Evolutionary conservation across 2,797 vertebrate genomes (phyloP).

Genomic region (Scyliorhinus canicula): DNA sequence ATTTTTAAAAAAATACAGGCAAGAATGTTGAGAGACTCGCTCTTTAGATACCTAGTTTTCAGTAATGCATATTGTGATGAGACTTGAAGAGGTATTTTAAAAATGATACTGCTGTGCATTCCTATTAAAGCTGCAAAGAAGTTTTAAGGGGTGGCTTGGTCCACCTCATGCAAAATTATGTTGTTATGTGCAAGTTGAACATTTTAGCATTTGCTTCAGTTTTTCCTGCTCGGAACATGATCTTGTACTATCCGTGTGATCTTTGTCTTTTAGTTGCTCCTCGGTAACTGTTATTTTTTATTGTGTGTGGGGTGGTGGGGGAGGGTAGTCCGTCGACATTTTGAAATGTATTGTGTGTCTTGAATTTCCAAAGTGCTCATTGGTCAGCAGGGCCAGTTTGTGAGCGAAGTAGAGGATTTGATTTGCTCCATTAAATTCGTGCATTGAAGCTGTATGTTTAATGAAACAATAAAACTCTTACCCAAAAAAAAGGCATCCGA

Average conservation of each 20-base stretch:
- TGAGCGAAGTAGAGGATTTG: slow-evolving; percentile 49
- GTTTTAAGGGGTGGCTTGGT: background rate
- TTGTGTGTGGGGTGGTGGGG: background rate
- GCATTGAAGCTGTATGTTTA: slow-evolving; percentile 62
- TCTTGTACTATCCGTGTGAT: slow-evolving; percentile 52
- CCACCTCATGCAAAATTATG: background rate
- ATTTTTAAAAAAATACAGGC: background rate
- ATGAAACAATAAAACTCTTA: slow-evolving; percentile 67
- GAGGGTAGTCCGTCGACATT: slow-evolving; percentile 59
- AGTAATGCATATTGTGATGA: slow-evolving; percentile 3
- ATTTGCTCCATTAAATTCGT: slow-evolving; percentile 49
- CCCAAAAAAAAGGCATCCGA: slow-evolving; percentile 46
- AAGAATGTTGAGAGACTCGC: background rate
- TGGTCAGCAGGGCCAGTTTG: slow-evolving; percentile 35
- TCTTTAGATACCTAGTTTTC: slow-evolving; percentile 10
- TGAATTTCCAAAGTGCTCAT: slow-evolving; percentile 48
- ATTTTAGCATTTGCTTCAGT: slow-evolving; percentile 47
- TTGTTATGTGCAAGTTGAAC: background rate
- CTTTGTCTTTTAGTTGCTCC: slow-evolving; percentile 66
- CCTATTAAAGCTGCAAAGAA: background rate
- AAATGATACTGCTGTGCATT: background rate
- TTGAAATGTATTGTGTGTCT: slow-evolving; percentile 68
- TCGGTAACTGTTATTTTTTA: slow-evolving; percentile 65
- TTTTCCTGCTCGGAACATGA: slow-evolving; percentile 59
- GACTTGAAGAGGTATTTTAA: background rate